Conservation (phyloP, 2,113 vertebrate species). For the Athene cunicularia region DNA sequence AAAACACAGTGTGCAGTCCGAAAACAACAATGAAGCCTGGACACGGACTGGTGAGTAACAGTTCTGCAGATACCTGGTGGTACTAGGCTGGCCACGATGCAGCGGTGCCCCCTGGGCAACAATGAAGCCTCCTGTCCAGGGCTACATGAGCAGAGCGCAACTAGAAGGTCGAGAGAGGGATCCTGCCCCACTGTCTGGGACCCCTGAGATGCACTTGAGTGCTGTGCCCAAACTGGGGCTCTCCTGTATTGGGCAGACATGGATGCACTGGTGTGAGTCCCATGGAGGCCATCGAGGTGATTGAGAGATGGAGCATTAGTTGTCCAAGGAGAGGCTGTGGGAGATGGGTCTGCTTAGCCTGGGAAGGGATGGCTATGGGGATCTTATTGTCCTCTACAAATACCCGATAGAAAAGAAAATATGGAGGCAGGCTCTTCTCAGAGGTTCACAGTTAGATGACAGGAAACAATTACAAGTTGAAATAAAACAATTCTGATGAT, state of each 20-base stretch:
- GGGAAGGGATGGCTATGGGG: neutral
- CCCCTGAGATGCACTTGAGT: too few species aligned
- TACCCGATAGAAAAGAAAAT: neutral
- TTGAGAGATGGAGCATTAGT: neutral
- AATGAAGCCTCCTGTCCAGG: neutral
- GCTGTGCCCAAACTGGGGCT: neutral
- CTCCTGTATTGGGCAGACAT: neutral
- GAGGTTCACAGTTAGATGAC: neutral
- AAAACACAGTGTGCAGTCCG: neutral
- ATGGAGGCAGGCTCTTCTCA: neutral
- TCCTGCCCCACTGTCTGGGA: neutral
- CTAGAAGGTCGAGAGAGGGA: neutral
- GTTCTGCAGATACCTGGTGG: neutral
- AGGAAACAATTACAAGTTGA: neutral
- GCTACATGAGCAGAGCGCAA: neutral
- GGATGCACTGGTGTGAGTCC: fast-evolving
- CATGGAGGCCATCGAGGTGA: fast-evolving
- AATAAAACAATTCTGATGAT: neutral
- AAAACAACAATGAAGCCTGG: neutral
- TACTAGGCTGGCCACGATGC: fast-evolving
- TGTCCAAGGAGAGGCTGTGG: neutral
- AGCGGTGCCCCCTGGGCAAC: neutral
- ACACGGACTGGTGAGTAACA: neutral
- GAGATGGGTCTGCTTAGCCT: neutral
- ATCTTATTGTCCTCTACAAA: neutral